Base-by-base conservation (phyloP, 2,113 vertebrate species). In the Tretioscincus oriximinensis region DNA sequence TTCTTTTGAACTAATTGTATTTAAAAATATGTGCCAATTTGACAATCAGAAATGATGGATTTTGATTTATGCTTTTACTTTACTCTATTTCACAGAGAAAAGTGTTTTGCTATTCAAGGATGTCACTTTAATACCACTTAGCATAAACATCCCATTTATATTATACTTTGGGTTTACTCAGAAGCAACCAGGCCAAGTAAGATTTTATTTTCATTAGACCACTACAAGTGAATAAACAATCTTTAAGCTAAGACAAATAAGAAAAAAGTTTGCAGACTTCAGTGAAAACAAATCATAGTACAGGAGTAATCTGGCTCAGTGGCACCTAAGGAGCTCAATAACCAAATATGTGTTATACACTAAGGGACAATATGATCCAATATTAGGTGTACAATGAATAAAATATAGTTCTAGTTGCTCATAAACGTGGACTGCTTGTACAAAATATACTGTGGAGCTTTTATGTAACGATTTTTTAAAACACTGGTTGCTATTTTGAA, bases 1-100 rank as follows among this genome's bases (percentile, higher is more conserved):
- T 68, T 63, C 64, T 21, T 61, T n/a, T 11, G 51, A 69, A 81
- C 35, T 67, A 75, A 41, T n/a, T 68, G 51, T 49, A 76, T 47
- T 26, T 68, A 76, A 76, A 45, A 76, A 20, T 76, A 69, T 61
- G 20, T 49, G 11, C 51, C n/a, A 61, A 45, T 76, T 81, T 67
- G 31, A 11, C n/a, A 81, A 54, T 47, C 26, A 31, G 1, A n/a
- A 26, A 72, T 60, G 64, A 67, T 41, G 4, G n/a, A n/a, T n/a
- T n/a, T n/a, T n/a, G n/a, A n/a, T n/a, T n/a, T n/a, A n/a, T n/a
- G n/a, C n/a, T n/a, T n/a, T n/a, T n/a, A n/a, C n/a, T n/a, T n/a
- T n/a, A n/a, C n/a, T n/a, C n/a, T n/a, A 24, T 28, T 9, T 10
- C 29, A n/a, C 47, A 29, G 9, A 58, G 21, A 58, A 24, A 22